Evolutionary conservation across 2,888 invertebrate genomes (phyloP), one percentile per base, ranked within the genome.

Genomic region (Hirtodrosophila histrioides): DNA sequence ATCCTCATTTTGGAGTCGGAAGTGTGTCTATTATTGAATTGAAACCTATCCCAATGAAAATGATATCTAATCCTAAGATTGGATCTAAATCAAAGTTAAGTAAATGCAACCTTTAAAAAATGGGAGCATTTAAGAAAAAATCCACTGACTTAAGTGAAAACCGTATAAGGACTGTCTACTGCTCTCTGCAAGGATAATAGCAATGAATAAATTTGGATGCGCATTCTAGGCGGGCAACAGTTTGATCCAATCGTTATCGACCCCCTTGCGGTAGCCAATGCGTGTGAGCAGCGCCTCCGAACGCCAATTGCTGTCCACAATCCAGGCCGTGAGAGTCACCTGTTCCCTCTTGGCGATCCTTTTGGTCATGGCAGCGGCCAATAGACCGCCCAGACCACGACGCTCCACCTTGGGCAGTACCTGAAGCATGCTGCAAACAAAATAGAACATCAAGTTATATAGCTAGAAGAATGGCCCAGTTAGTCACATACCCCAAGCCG

Each of bases 231-330:
- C 58, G 24, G 73, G 68, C 53, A 67, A 8, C 23, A 90, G 69
- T 46, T 88, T 84, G 27, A 91, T 89, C 90, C 91, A 90, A 53
- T 89, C 88, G 41, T 86, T 78, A n/a, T 80, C 46, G 2, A 86
- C 48, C 1, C 29, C 27, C 24, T 73, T 76, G 8, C 74, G 43
- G 29, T 78, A 90, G 3, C 90, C 90, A 58, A 89, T 69, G 24
- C 86, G 85, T 17, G 49, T 53, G 0, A 91, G 74, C 4, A 90
- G 57, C 3, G 71, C 70, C 57, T 86, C 78, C 0, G 91, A 90
- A 7, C 88, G 89, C 12, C 74, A 66, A 58, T 90, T 90, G 24
- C 60, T 78, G 3, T 65, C 12, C 7, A 90, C 78, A 56, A 85
- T 78, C 85, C 89, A 91, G 3, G 88, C 88, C 12, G 85, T 80